Conservation (phyloP, 2,797 vertebrate species). For the Phoebastria nigripes region DNA sequence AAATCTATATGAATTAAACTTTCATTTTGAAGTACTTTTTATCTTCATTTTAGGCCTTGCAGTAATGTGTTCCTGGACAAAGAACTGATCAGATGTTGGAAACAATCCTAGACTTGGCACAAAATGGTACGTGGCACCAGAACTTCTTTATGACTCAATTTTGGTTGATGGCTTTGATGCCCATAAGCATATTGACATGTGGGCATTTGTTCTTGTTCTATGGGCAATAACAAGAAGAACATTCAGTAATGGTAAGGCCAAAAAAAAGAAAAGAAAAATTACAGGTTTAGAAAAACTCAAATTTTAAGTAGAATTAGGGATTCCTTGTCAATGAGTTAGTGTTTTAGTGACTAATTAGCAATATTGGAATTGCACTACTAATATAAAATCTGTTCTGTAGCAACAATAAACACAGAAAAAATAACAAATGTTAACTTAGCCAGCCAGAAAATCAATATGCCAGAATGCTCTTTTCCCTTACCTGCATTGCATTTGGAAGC, state of each 20-base stretch:
- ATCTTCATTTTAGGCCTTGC: conserved; percentile 72
- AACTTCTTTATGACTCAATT: conserved; percentile 81
- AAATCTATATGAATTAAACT: background rate
- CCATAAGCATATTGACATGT: conserved; percentile 79
- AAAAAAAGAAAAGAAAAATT: background rate
- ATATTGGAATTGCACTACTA: background rate
- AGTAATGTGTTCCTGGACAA: conserved; percentile 76
- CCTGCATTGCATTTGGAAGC: background rate
- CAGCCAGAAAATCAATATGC: background rate
- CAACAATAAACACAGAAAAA: background rate
- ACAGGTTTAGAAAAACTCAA: too few relatives aligned
- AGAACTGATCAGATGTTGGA: conserved; percentile 78
- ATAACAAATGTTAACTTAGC: background rate
- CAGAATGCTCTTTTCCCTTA: background rate
- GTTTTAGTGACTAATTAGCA: background rate
- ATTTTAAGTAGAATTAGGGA: background rate
- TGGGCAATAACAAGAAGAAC: conserved; percentile 78
- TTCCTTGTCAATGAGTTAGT: background rate
- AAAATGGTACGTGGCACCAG: conserved; percentile 81
- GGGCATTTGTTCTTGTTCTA: conserved; percentile 79
- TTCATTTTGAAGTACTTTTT: background rate
- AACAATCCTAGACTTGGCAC: conserved; percentile 82
- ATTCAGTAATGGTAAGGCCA: conserved; percentile 63
- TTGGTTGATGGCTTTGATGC: conserved; percentile 81
- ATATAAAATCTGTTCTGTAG: background rate